phyloP scores from a whole-genome alignment of 2,797 vertebrate species.

The Notolabrus celidotus region DNA sequence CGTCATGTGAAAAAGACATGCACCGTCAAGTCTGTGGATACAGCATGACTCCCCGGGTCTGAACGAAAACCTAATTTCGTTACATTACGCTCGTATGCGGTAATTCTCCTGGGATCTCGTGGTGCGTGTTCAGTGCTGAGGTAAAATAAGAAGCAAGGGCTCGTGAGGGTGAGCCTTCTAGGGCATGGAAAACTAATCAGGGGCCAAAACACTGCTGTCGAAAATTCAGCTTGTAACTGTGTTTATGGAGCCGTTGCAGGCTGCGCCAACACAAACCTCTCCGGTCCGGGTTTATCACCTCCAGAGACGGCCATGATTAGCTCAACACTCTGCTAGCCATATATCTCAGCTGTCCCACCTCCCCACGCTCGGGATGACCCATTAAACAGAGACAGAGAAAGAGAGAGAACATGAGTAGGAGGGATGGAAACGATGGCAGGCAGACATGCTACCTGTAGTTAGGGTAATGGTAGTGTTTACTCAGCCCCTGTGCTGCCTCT shows the following conservation, averaged over 20 bases:
- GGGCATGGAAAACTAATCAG: slow-evolving; percentile 71
- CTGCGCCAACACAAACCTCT: slow-evolving; percentile 71
- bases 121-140: slow-evolving; percentile 36
- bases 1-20: slow-evolving; percentile 63
- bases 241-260: slow-evolving; percentile 71
- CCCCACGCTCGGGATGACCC: slow-evolving; percentile 64
- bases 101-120: slow-evolving; percentile 48
- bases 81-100: slow-evolving; percentile 54
- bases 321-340: slow-evolving; percentile 62
- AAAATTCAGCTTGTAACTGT: slow-evolving; percentile 73
- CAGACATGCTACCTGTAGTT: slow-evolving; percentile 76
- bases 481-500: slow-evolving; percentile 47
- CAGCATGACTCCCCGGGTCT: slow-evolving; percentile 37
- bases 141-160: slow-evolving; percentile 41
- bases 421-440: slow-evolving; percentile 57
- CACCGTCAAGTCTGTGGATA: slow-evolving; percentile 62
- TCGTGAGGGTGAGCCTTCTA: slow-evolving; percentile 44
- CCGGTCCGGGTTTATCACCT: slow-evolving; percentile 74
- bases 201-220: slow-evolving; percentile 64
- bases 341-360: slow-evolving; percentile 71
- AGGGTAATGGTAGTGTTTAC: slow-evolving; percentile 75
- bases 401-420: slow-evolving; percentile 61
- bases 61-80: slow-evolving; percentile 65
- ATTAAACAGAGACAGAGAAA: slow-evolving; percentile 72
- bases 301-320: slow-evolving; percentile 79